These are phyloP conservation scores for Zonotrichia albicollis DNA, from an alignment of 2,797 vertebrate genomes.

Conservation along the genomic window DNA sequence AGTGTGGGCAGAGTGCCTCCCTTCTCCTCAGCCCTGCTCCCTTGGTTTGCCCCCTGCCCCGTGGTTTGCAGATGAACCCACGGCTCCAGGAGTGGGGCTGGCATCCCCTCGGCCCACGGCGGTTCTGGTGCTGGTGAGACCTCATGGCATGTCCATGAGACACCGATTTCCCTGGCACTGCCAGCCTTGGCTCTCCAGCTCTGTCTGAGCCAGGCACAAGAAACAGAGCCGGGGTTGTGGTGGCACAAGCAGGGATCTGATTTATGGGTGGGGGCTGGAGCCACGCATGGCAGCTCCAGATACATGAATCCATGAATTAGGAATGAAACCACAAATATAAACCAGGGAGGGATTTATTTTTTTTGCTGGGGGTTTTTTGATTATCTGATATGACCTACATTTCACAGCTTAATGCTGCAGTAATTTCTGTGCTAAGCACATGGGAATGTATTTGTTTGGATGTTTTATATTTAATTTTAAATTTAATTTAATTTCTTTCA, in stretches of 20 bases:
- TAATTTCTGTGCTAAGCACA: neutral
- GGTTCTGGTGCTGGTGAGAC: rapidly evolving
- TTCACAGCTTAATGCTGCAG: neutral
- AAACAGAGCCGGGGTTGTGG: neutral
- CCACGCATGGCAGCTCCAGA: neutral
- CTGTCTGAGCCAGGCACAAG: neutral
- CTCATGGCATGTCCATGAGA: rapidly evolving
- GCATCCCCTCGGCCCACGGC: rapidly evolving
- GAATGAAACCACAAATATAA: neutral
- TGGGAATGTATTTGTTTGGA: neutral
- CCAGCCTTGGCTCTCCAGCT: rapidly evolving
- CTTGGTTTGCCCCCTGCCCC: neutral
- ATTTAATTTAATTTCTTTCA: neutral
- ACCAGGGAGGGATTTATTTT: neutral
- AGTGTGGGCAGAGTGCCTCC: neutral
- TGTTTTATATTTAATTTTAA: neutral
- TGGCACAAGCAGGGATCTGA: neutral
- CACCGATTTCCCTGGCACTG: neutral
- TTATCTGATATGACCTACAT: neutral
- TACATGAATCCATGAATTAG: rapidly evolving
- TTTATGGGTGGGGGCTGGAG: neutral
- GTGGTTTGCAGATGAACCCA: rapidly evolving
- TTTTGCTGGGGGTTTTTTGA: neutral
- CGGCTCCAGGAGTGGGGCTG: rapidly evolving
- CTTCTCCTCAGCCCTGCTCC: rapidly evolving